Evolutionary conservation across 2,113 vertebrate genomes (phyloP).

Genomic region (Atlantisia rogersi): DNA sequence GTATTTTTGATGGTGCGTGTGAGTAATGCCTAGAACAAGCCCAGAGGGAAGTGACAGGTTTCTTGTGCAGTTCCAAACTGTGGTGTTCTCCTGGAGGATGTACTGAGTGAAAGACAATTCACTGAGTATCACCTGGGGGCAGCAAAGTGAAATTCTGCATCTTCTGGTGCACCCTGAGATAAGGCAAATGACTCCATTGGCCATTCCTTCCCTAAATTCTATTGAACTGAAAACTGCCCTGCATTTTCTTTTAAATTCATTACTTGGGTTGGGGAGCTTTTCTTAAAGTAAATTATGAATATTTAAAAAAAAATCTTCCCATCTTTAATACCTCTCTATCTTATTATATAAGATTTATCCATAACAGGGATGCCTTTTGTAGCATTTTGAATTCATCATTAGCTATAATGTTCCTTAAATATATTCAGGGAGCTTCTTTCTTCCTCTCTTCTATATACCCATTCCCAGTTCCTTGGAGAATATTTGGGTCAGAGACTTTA

Average conservation of each 20-base stretch:
- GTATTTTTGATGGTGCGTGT: background rate
- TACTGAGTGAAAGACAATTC: background rate
- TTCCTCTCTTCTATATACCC: background rate
- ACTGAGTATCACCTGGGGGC: background rate
- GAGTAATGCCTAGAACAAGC: background rate
- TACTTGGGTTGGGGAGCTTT: background rate
- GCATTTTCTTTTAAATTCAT: background rate
- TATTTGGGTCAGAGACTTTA: background rate
- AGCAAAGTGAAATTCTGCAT: background rate
- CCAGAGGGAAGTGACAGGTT: background rate
- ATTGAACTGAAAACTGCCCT: background rate
- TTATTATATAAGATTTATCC: background rate
- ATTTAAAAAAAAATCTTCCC: background rate
- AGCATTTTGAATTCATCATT: background rate
- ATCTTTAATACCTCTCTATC: background rate
- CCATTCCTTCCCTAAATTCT: background rate
- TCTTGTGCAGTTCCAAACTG: background rate
- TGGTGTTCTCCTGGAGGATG: background rate
- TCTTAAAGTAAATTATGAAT: background rate
- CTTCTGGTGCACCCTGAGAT: background rate
- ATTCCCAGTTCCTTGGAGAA: background rate
- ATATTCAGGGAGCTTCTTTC: background rate
- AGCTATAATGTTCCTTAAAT: background rate
- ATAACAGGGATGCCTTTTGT: background rate
- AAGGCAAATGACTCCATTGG: background rate